Conservation (phyloP, 2,888 invertebrate genomes). For the Aspidapion aeneum region DNA sequence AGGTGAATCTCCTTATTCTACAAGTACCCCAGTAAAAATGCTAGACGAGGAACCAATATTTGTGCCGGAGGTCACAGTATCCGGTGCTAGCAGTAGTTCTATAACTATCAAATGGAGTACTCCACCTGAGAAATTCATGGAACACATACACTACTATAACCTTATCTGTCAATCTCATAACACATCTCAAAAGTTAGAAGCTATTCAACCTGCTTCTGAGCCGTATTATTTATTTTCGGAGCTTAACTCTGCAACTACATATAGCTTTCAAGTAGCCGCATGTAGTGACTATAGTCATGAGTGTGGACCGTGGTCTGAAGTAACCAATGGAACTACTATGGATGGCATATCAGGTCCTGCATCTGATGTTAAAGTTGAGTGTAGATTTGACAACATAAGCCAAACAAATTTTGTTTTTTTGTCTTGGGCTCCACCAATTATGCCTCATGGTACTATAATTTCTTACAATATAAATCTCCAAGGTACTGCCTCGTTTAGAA, state of each 20-base stretch:
- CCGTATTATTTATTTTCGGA: constrained; percentile 75
- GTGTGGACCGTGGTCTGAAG: constrained; percentile 76
- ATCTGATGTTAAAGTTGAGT: constrained; percentile 62
- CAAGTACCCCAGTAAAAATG: constrained; percentile 57
- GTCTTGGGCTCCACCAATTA: constrained; percentile 68
- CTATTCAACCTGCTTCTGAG: constrained; percentile 64
- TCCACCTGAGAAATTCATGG: constrained; percentile 61
- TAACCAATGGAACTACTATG: constrained; percentile 77
- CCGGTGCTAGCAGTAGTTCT: constrained; percentile 65
- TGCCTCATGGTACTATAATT: constrained; percentile 74
- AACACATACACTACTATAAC: constrained; percentile 73
- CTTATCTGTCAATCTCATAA: constrained; percentile 60
- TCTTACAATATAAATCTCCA: constrained; percentile 64
- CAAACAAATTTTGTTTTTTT: constrained; percentile 62
- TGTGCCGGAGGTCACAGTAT: constrained; percentile 73
- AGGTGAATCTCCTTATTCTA: constrained; percentile 56
- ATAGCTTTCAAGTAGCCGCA: constrained; percentile 75
- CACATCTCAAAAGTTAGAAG: constrained; percentile 52
- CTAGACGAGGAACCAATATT: constrained; percentile 72
- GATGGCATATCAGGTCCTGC: constrained; percentile 79
- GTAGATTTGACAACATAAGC: constrained; percentile 59
- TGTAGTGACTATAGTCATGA: constrained; percentile 73
- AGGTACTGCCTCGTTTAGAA: constrained; percentile 55
- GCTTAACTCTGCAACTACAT: constrained; percentile 74
- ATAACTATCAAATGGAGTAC: constrained; percentile 79